Evolutionary conservation across 2,888 invertebrate species (phyloP), one percentile per base, ranked within the genome.

Genomic region (Seira musarum): DNA sequence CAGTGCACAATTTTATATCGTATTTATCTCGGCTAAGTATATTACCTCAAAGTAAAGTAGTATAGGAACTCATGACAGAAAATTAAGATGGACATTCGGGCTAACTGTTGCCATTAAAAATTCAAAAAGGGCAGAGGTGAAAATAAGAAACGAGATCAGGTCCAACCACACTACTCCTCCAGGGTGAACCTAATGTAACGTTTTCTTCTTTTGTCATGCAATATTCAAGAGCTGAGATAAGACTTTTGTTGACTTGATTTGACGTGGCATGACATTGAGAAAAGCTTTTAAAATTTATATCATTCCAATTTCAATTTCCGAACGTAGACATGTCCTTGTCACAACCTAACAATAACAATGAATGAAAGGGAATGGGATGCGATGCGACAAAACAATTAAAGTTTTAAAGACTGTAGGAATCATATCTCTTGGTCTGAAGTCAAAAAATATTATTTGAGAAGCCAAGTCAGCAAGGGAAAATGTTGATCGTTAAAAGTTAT

Each of bases 401-500:
- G n/a, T n/a, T n/a, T n/a, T n/a, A 19, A 60, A 60, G 1, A 19
- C 1, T 57, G n/a, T 57, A 60, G 60, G 10, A n/a, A 60, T 17
- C 60, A 60, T 40, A 19, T 46, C 40, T 17, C 22, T 30, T 66
- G 8, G 10, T n/a, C 66, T 19, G 46, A 64, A 15, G 22, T 64
- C 15, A 22, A 64, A 66, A 22, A 66, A 66, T 17, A 60, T 17
- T n/a, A 60, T 60, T 10, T 60, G 17, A 60, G 10, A 60, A 60
- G 8, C 17, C 21, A 60, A 17, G 10, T 60, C 17, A n/a, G n/a
- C n/a, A n/a, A n/a, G n/a, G n/a, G n/a, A n/a, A n/a, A n/a, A n/a
- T n/a, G 8, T 60, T n/a, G 60, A 10, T n/a, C 19, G 60, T 60
- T 60, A 22, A 64, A 64, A 64, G 64, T 64, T 24, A 64, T 25